Conservation (phyloP, 2,113 vertebrate genomes). For the Indicator indicator region DNA sequence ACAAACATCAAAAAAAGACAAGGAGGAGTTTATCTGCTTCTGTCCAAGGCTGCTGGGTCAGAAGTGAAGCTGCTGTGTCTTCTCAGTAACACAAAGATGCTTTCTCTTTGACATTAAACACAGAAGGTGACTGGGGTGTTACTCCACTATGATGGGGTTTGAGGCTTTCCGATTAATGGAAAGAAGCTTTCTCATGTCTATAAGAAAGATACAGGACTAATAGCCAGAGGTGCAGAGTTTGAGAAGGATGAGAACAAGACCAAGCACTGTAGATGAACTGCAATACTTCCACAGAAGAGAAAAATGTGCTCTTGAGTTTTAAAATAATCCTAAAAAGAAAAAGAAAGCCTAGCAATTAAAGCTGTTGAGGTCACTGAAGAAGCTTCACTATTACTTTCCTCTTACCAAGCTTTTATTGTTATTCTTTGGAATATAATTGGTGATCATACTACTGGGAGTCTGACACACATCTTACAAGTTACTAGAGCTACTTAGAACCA, state of each 20-base stretch:
- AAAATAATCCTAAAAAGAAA: not conserved
- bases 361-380: not conserved
- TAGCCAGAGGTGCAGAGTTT: not conserved
- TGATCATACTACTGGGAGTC: constrained; percentile 12
- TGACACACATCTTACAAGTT: constrained; percentile 13
- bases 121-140: not conserved
- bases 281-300: not conserved
- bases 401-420: constrained; percentile 13
- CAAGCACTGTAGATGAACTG: not conserved
- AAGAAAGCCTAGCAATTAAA: not conserved
- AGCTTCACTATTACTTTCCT: not conserved
- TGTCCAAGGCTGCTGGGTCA: not conserved
- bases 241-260: not conserved
- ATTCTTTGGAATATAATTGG: constrained; percentile 18
- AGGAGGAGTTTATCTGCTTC: not conserved
- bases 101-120: not conserved
- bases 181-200: not conserved
- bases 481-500: not conserved
- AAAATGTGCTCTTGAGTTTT: not conserved
- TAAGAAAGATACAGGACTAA: not conserved
- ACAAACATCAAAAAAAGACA: not conserved
- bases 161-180: not conserved
- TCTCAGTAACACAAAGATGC: not conserved
- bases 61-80: not conserved
- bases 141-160: not conserved